Conservation (phyloP, 2,113 vertebrate genomes). For the Pan paniscus region DNA sequence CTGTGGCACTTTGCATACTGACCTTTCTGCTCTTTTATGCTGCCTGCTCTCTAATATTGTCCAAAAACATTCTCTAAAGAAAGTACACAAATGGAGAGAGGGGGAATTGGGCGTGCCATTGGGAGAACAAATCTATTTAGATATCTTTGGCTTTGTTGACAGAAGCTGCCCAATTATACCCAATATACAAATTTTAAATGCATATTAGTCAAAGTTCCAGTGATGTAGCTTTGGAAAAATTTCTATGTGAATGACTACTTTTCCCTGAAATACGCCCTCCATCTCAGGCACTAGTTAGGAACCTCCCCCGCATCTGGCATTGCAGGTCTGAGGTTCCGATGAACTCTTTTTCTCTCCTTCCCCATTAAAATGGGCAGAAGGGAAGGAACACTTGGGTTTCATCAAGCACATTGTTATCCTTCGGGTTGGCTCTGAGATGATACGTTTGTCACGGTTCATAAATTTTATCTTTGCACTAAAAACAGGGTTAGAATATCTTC, state of each 20-base stretch:
- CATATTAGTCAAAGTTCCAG: not conserved
- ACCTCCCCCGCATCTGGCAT: not conserved
- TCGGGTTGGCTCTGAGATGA: slow-evolving; percentile 84
- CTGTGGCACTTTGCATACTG: not conserved
- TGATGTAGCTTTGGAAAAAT: not conserved
- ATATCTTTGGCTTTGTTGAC: not conserved
- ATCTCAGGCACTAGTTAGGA: not conserved
- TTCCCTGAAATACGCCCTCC: not conserved
- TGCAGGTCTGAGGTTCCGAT: not conserved
- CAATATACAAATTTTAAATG: not conserved
- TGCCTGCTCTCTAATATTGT: not conserved
- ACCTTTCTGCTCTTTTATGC: not conserved
- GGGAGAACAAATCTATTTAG: not conserved
- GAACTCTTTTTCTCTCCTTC: not conserved
- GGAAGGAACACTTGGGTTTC: not conserved
- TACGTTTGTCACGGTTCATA: slow-evolving; percentile 86
- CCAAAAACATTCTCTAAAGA: not conserved
- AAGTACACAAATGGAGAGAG: not conserved
- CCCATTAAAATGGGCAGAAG: slow-evolving; percentile 46
- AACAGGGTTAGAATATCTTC: slow-evolving; percentile 89
- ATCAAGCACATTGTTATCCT: slow-evolving; percentile 83
- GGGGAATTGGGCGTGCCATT: not conserved
- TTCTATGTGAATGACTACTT: not conserved
- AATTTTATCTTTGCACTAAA: slow-evolving; percentile 90
- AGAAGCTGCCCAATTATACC: not conserved